Conservation (phyloP, 2,113 vertebrate species). For the Ciconia boyciana region DNA sequence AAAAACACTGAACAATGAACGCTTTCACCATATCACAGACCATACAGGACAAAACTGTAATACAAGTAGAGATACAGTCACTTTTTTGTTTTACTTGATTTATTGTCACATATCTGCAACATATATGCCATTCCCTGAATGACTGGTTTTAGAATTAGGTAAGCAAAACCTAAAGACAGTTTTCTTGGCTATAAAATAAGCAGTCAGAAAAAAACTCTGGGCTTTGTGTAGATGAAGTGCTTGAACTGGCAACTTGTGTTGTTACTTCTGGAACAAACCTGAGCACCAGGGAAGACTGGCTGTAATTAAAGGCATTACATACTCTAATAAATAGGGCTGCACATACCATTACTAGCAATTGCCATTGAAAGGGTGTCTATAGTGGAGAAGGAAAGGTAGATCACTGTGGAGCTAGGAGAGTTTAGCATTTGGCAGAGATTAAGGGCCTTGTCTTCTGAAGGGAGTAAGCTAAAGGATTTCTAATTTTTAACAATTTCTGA, state of each 20-base stretch:
- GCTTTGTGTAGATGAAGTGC: slow-evolving; percentile 8
- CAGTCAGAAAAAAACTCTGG: neutral
- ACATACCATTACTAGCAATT: neutral
- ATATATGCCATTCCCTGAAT: neutral
- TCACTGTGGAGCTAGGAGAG: neutral
- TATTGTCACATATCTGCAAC: neutral
- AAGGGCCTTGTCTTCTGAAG: neutral
- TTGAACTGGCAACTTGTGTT: slow-evolving; percentile 30
- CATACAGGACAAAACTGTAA: neutral
- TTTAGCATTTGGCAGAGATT: neutral
- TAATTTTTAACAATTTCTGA: neutral
- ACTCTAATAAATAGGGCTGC: neutral
- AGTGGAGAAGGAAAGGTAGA: neutral
- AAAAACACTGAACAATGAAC: neutral
- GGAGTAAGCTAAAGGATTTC: neutral
- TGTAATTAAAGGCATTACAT: neutral
- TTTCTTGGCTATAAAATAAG: neutral
- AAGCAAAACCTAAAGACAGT: neutral
- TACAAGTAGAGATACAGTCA: neutral
- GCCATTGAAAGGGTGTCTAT: neutral
- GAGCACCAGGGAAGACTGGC: neutral
- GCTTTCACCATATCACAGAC: neutral
- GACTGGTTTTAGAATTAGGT: neutral
- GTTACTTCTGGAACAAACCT: slow-evolving; percentile 25
- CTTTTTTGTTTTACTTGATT: neutral